A percentile compares a stretch with the other conserved stretches of the same genome.
Evolutionary conservation across 1,140 invertebrate genomes (phyloP).

Genomic region (Trichomalopsis sarcophagae): DNA sequence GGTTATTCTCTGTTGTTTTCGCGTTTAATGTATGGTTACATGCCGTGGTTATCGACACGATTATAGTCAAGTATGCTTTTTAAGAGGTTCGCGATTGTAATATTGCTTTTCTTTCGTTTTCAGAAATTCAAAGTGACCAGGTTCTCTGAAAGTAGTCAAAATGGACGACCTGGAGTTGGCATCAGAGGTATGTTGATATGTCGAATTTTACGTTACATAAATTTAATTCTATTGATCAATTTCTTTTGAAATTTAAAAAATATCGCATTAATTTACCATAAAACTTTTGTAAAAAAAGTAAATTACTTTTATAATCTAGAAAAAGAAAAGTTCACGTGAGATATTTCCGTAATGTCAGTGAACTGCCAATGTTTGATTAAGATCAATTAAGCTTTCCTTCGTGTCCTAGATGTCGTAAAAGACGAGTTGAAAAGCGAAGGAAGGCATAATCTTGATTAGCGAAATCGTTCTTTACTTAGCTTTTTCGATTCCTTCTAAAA

Average conservation of each 20-base stretch:
- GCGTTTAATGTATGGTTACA: too few relatives aligned
- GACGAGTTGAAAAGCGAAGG: not conserved
- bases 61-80: too few relatives aligned
- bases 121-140: conserved; percentile 40
- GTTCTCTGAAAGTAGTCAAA: conserved; percentile 36
- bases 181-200: conserved; percentile 43
- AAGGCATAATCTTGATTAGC: not conserved
- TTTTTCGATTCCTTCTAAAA: not conserved
- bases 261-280: not conserved
- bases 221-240: too few relatives aligned
- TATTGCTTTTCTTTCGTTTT: conserved; percentile 23
- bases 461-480: not conserved
- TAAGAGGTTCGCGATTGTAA: not conserved
- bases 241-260: not conserved
- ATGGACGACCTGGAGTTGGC: conserved; percentile 40
- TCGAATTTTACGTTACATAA: not conserved
- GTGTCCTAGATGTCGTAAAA: not conserved
- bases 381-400: not conserved
- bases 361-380: too few relatives aligned
- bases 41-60: too few relatives aligned
- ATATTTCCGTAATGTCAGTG: not conserved
- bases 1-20: too few relatives aligned
- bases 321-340: not conserved
- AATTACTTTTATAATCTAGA: not conserved
- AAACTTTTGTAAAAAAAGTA: not conserved